Base-by-base conservation (phyloP, 2,113 vertebrate genomes). In the Oncorhynchus clarkii region DNA sequence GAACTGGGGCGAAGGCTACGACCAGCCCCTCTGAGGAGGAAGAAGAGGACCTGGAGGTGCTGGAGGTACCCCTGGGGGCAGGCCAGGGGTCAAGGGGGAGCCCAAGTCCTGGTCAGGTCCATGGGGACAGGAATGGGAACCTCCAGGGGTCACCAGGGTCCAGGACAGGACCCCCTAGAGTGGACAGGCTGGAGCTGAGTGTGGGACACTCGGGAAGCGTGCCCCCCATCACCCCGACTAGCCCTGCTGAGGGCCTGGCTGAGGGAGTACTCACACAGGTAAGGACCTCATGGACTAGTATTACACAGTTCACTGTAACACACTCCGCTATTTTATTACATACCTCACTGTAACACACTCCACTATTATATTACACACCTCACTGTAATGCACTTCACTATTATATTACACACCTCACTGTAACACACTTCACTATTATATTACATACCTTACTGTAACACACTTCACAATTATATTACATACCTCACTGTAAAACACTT, bases 181-280 rank as follows among this genome's bases (percentile, higher is more conserved):
- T 91, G 78, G 94, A 96, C 72, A 93, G 93, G 85, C 76, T 97
- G 80, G 96, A 97, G 85, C 92, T 96, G 70, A 93, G 95, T 65
- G 88, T 93, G 18, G 95, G 93, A 79, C 89, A 89, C 60, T 80
- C 83, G 0, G 91, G 93, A 79, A 93, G 93, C 71, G 92, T 95
- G 87, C 93, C 95, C 71, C 90, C 94, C 1, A 90, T 93, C 34
- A 98, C 96, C 2, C 95, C 96, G 62, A 97, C 96, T 81, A 99
- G 97, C 85, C 95, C 95, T 0, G 95, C 95, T 82, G 96, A 98
- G 75, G 97, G 96, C 20, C 93, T 98, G 90, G 96, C 96, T 1
- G 97, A 98, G 86, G 97, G 96, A 75, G 95, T 95, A 0, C 91
- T 97, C 66, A 97, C 96, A 72, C 96, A 95, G 94, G 97, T 98